Evolutionary conservation across 2,888 invertebrate genomes (phyloP), one percentile per base, ranked within the genome.

Genomic region (Ormyrus pomaceus): DNA sequence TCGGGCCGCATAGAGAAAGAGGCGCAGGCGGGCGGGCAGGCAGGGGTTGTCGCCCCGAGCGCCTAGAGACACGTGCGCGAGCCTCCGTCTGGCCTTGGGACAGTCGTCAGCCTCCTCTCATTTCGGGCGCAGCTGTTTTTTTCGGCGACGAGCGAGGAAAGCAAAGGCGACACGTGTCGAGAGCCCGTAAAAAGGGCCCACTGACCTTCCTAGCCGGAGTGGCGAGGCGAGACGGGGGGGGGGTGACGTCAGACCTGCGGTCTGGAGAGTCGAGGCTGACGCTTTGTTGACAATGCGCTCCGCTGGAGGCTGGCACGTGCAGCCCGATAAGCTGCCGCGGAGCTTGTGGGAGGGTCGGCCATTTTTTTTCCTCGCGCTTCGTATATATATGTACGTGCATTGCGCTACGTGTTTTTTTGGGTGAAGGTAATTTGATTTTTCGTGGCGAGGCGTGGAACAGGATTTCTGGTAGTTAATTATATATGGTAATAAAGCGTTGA

Each of bases 11-110:
- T 19, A 19, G 19, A 19, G 19, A 19, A 19, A 19, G 19, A 19
- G 19, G 19, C 19, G 1, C 59, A 13, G 5, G 5, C 6, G 45
- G 1, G 13, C 9, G 10, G 4, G 45, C 19, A 68, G 75, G 75
- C 68, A 70, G 64, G 69, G 76, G 76, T 70, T 76, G 76, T 75
- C 74, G 74, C 74, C 74, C 74, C 59, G 59, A 51, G 13, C 1
- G 66, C 59, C 73, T 68, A 76, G 62, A 69, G 62, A 65, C 64
- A 61, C 71, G 55, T 56, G 71, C 48, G 34, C n/a, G 50, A 11
- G 19, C 19, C 13, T 34, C 19, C 58, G 77, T 71, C 77, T 77
- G 77, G 71, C 77, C 77, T 77, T 77, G 71, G 46, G 55, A 9
- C 6, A 66, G 45, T 11, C 10, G 66, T 74, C 56, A 55, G 56